Evolutionary conservation across 2,797 vertebrate species (phyloP).

Genomic region (Sarcophilus harrisii): DNA sequence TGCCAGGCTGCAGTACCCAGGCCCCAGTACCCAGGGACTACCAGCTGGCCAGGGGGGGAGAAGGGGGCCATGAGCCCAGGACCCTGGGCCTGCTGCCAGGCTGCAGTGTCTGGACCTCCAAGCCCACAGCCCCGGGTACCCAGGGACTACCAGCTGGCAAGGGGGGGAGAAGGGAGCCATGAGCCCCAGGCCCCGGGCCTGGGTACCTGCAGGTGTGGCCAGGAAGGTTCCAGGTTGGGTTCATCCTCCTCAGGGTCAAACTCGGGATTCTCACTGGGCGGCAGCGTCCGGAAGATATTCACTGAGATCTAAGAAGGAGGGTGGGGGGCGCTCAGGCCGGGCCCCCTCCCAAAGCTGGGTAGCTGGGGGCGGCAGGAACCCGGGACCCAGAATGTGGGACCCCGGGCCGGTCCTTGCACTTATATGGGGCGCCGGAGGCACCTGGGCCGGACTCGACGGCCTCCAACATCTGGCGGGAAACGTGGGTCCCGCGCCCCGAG

Average conservation of each 20-base stretch:
- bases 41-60: too few species aligned
- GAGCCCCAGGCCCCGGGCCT: not conserved
- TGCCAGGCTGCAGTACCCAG: not conserved
- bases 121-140: too few species aligned
- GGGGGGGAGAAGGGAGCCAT: too few species aligned
- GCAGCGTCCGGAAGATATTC: constrained; percentile 95
- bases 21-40: not conserved
- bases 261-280: constrained; percentile 95
- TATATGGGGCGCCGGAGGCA: too few species aligned
- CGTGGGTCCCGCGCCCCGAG: not conserved
- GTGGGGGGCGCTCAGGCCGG: not conserved
- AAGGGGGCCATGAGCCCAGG: too few species aligned
- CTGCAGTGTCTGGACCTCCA: not conserved
- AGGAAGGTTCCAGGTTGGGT: constrained; percentile 94
- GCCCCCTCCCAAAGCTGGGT: not conserved
- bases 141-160: too few species aligned
- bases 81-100: not conserved
- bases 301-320: constrained; percentile 89
- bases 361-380: not conserved
- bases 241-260: constrained; percentile 96
- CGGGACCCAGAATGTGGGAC: not conserved
- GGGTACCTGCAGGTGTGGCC: constrained; percentile 94
- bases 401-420: not conserved
- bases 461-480: too few species aligned
- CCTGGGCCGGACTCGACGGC: not conserved